Evolutionary conservation across 2,888 invertebrate genomes (phyloP).

Genomic region (Torymus auratus): DNA sequence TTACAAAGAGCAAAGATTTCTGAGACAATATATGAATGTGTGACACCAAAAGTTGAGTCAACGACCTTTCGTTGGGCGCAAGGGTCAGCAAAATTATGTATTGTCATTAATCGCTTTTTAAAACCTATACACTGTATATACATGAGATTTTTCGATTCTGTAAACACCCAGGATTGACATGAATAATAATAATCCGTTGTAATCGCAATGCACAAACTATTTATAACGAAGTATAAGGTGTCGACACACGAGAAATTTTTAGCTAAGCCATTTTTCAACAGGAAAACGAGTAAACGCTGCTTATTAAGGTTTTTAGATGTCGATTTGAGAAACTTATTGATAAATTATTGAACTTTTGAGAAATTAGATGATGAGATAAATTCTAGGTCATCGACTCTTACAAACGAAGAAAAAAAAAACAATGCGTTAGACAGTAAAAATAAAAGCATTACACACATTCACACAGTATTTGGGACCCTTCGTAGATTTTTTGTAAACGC

Average conservation of each 20-base stretch:
- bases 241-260: conserved; percentile 43
- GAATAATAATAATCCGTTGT: conserved; percentile 32
- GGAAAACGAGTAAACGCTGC: neutral
- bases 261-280: conserved; percentile 39
- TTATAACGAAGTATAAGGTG: conserved; percentile 26
- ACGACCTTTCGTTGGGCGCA: no score
- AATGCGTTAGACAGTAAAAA: conserved; percentile 19
- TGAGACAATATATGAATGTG: conserved; percentile 34
- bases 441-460: conserved; percentile 31
- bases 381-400: conserved; percentile 7
- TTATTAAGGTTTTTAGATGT: neutral
- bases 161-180: neutral
- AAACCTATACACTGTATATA: conserved; percentile 27
- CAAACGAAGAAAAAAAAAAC: neutral
- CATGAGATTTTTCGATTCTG: conserved; percentile 14
- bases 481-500: conserved; percentile 61
- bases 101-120: conserved; percentile 19
- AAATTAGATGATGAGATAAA: conserved; percentile 12
- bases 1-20: conserved; percentile 40
- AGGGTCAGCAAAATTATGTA: no score
- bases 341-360: conserved; percentile 17
- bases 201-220: conserved; percentile 47
- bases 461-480: conserved; percentile 68
- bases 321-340: neutral
- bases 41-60: conserved; percentile 21